Conservation (phyloP, 1,140 invertebrate species). For the Calycopis cecrops region DNA sequence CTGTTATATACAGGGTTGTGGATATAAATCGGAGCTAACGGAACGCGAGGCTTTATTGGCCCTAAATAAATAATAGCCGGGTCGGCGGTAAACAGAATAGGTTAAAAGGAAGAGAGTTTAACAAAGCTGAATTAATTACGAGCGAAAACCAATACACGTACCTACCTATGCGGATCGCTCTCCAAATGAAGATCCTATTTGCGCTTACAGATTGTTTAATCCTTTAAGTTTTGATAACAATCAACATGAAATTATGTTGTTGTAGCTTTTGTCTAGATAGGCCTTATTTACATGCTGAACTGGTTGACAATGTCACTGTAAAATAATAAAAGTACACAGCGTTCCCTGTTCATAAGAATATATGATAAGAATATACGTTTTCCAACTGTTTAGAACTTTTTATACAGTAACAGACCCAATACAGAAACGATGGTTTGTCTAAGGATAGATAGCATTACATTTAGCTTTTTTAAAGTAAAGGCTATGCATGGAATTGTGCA, state of each 20-base stretch:
- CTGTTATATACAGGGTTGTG: no score
- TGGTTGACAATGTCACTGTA: no score
- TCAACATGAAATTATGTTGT: neutral
- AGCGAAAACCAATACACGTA: neutral
- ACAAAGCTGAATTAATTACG: constrained; percentile 10
- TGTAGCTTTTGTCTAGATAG: neutral
- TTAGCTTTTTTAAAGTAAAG: no score
- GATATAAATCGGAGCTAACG: neutral
- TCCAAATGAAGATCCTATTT: constrained; percentile 1
- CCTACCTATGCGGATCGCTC: neutral
- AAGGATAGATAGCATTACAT: no score
- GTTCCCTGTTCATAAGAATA: no score
- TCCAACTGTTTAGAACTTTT: neutral
- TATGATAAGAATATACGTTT: neutral
- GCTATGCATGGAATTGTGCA: no score
- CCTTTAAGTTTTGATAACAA: constrained; percentile 3
- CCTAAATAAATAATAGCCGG: constrained; percentile 16
- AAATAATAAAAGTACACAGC: no score
- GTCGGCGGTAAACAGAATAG: constrained; percentile 5
- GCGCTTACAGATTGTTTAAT: constrained; percentile 5
- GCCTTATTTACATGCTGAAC: no score
- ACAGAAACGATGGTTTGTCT: no score
- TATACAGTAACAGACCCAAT: no score
- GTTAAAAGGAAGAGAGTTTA: constrained; percentile 8
- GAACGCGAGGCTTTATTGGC: constrained; percentile 9